Base-by-base conservation (phyloP, 2,113 vertebrate genomes). In the Alectura lathami region DNA sequence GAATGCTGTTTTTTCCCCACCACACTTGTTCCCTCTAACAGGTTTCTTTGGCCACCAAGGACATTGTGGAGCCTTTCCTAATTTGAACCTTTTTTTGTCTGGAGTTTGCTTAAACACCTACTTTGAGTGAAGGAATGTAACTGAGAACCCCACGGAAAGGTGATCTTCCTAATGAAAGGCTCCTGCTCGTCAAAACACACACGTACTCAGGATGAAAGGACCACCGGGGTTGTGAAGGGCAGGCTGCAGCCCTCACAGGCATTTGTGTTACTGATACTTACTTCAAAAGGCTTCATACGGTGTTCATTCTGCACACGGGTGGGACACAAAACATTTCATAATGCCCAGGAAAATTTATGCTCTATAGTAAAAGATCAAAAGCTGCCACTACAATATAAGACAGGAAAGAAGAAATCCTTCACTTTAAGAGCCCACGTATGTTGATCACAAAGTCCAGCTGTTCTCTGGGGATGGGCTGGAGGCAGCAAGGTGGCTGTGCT, bases 211-310 rank as follows among this genome's bases (percentile, higher is more conserved):
- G 42, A 53, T 69, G 54, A 70, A 93, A 48, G n/a, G 47, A 60
- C 45, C 50, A 48, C 34, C 6, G 0, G 24, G 81, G 38, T 16
- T 32, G 67, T 80, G 62, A 68, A 2, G 15, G 50, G 29, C 67
- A 73, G 45, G 23, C 30, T 6, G 9, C 34, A 79, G 60, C 56
- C 4, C 34, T 90, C 0, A 0, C 42, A 63, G 66, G 51, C 70
- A 75, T 79, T 83, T 30, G 2, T 23, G 24, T 56, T 66, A 32
- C 3, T 57, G 70, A 9, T 70, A 3, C 20, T 9, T 32, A 18
- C 40, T 67, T 63, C 53, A 80, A 8, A 76, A 63, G 63, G 8
- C 43, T 80, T 83, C 2, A 0, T 29, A 22, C 0, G 0, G 21
- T 59, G 16, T 54, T 70, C 10, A 7, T 81, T 59, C 38, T n/a